phyloP scores from a whole-genome alignment of 2,113 vertebrate species.

The Grallaria varia region DNA sequence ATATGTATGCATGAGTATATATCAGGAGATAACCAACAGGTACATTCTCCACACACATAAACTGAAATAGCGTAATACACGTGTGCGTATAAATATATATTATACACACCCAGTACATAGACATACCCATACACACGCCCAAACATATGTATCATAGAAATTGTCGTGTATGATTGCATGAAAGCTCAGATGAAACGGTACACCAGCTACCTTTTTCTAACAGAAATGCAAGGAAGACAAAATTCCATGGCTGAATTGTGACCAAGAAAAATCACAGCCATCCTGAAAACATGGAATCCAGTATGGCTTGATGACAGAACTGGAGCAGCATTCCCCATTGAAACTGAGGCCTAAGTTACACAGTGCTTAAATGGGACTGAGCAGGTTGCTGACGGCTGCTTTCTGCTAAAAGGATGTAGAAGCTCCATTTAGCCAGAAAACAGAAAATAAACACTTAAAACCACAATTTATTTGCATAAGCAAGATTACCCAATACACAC shows the following conservation, averaged over 20 bases:
- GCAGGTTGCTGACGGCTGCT: slow-evolving; percentile 39
- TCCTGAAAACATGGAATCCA: neutral
- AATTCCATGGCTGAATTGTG: slow-evolving; percentile 46
- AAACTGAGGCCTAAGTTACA: slow-evolving; percentile 41
- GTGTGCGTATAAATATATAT: slow-evolving; percentile 46
- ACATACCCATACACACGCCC: slow-evolving; percentile 62
- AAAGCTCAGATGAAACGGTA: slow-evolving; percentile 67
- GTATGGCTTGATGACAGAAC: neutral
- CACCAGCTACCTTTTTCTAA: slow-evolving; percentile 61
- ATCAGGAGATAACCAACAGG: slow-evolving; percentile 64
- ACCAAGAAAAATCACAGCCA: slow-evolving; percentile 34
- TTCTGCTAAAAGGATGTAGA: slow-evolving; percentile 26
- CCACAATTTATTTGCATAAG: neutral
- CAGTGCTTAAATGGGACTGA: slow-evolving; percentile 27
- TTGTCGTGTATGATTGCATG: slow-evolving; percentile 51
- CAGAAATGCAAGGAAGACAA: slow-evolving; percentile 64
- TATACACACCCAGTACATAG: slow-evolving; percentile 16
- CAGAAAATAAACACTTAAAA: slow-evolving; percentile 16
- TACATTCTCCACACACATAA: slow-evolving; percentile 59
- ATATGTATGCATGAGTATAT: slow-evolving; percentile 68
- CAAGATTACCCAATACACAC: neutral
- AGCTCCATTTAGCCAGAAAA: slow-evolving; percentile 43
- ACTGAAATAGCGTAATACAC: slow-evolving; percentile 57
- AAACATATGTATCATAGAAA: slow-evolving; percentile 43
- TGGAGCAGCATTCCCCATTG: neutral